Evolutionary conservation across 2,888 invertebrate genomes (phyloP), one percentile per base, ranked within the genome.

Genomic region (Gonocerus acuteangulatus): DNA sequence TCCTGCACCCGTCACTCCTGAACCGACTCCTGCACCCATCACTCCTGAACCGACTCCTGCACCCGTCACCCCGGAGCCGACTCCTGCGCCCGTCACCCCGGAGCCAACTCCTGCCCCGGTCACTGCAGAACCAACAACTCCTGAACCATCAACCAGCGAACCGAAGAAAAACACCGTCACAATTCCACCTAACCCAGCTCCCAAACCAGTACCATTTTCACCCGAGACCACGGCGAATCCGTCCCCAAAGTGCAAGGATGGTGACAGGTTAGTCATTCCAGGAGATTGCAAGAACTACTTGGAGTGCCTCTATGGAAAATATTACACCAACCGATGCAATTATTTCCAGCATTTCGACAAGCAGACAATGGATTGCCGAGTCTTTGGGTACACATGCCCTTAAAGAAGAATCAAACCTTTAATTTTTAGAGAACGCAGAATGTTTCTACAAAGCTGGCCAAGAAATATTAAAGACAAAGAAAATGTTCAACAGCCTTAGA

Each of bases 201-300:
- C 39, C 4, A 39, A 11, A 11, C 39, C 39, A n/a, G n/a, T 3
- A 4, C 39, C 39, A n/a, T 13, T n/a, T 9, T 9, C 7, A 6
- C 39, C 39, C 3, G 13, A 3, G 3, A 39, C 39, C 39, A 15
- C n/a, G n/a, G 3, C 39, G 3, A 13, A 4, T 3, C 39, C 39
- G 3, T 3, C 7, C 3, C 39, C 39, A 9, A 15, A 39, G n/a
- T 39, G 39, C 15, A 21, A 19, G n/a, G 39, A 52, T 19, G 52
- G 52, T 19, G 52, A 36, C 11, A 52, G 36, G 39, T 13, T 1
- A 19, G 32, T 39, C 6, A 39, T 52, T n/a, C 36, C 22, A 21
- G 39, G 52, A 1, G 36, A 52, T 39, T 52, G 52, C 22, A 21
- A 52, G n/a, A 1, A 18, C n/a, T 52, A 22, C 36, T 34, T 21